Base-by-base conservation (phyloP, 2,113 vertebrate genomes). In the Morone saxatilis region DNA sequence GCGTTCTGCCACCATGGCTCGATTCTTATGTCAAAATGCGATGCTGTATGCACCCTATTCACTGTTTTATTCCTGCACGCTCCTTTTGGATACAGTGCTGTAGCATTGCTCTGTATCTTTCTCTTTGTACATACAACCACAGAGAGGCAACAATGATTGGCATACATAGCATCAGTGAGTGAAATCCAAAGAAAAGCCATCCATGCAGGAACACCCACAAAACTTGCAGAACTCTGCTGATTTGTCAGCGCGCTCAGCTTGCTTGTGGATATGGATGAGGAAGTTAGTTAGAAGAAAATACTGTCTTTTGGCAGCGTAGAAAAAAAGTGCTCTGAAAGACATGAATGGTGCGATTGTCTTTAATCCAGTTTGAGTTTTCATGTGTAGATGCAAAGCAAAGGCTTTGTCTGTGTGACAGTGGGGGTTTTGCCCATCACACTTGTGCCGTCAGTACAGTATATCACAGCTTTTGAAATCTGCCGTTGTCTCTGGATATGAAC, bases 341-440 rank as follows among this genome's bases (percentile, higher is more conserved):
- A 76, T 71, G 63, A 77, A 84, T 62, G 41, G 20, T 11, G 48
- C 47, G 22, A 41, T 78, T 62, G 36, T 72, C 80, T 89, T 82
- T 81, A 87, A 83, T 89, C 73, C 72, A 69, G 40, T 86, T 82
- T 74, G 41, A 71, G 48, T 79, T 83, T 73, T 82, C 43, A 57
- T 57, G 61, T 63, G 51, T 71, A 54, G 54, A 76, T 22, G n/a
- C 6, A 9, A 76, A 62, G 51, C 25, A 71, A 67, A 73, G 54
- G n/a, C 67, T 79, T 76, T 70, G 6, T 72, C 31, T 61, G 47
- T 20, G 19, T 54, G 20, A 17, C 72, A 53, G 16, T 63, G 48
- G 53, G 67, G 67, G 51, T 60, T 76, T 67, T 77, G 63, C 50
- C 65, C 80, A 43, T 86, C 60, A 47, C 68, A 53, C 50, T 2